Conservation (phyloP, 2,113 vertebrate species). For the chimpanzee (Pan troglodytes) region NHGRI_mPanTro3-v2.1_pri NC_072416.2:15960001-15960500, state of each 20-base stretch:
- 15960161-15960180: neutral
- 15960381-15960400: neutral
- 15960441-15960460: neutral
- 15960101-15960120: neutral
- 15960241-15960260: neutral
- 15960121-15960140: neutral
- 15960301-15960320: neutral
- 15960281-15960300: neutral
- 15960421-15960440: neutral
- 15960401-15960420: neutral
- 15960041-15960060: neutral
- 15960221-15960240: neutral
- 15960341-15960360: rapidly evolving
- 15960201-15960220: neutral
- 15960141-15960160: neutral
- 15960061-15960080: neutral
- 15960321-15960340: neutral
- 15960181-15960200: neutral
- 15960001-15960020: neutral
- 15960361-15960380: neutral
- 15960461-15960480: neutral
- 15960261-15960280: neutral
- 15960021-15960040: neutral
- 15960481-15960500: neutral
- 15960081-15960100: neutral